Conservation (phyloP, 2,888 invertebrate genomes). For the Drosophila niveifrons region DNA sequence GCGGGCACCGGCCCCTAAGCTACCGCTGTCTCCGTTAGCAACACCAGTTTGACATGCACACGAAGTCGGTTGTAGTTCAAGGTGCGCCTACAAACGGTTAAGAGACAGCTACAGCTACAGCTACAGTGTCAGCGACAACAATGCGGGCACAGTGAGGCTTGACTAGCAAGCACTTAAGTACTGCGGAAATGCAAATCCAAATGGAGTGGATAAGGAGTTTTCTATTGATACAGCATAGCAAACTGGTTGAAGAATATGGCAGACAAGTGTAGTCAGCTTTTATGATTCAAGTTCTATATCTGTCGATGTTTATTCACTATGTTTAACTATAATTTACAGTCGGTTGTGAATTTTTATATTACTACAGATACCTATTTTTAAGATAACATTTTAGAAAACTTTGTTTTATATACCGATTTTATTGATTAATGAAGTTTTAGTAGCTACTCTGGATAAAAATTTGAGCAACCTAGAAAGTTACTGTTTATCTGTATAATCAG, state of each 20-base stretch:
- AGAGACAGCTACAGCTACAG: constrained; percentile 9
- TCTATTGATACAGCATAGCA: background rate
- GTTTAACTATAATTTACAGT: no score
- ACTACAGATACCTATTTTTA: no score
- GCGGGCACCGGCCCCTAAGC: constrained; percentile 27
- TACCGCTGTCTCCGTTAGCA: constrained; percentile 42
- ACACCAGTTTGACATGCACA: constrained; percentile 41
- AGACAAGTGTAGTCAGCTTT: no score
- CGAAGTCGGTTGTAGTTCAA: constrained; percentile 68
- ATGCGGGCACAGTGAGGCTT: constrained; percentile 53
- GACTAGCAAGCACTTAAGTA: constrained; percentile 2
- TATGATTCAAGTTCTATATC: no score
- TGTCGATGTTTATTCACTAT: no score
- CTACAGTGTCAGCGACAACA: constrained; percentile 10
- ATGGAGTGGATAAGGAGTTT: background rate
- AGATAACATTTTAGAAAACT: background rate
- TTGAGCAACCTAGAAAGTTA: no score
- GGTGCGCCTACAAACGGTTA: constrained; percentile 60
- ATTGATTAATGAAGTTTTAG: no score
- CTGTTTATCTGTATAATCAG: no score
- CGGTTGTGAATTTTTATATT: no score
- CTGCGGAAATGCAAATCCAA: background rate
- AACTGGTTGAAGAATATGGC: background rate
- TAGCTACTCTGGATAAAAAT: no score
- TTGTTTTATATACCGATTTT: no score